Evolutionary conservation across 2,113 vertebrate genomes (phyloP).

Genomic region (Sinocyclocheilus rhinocerous): DNA sequence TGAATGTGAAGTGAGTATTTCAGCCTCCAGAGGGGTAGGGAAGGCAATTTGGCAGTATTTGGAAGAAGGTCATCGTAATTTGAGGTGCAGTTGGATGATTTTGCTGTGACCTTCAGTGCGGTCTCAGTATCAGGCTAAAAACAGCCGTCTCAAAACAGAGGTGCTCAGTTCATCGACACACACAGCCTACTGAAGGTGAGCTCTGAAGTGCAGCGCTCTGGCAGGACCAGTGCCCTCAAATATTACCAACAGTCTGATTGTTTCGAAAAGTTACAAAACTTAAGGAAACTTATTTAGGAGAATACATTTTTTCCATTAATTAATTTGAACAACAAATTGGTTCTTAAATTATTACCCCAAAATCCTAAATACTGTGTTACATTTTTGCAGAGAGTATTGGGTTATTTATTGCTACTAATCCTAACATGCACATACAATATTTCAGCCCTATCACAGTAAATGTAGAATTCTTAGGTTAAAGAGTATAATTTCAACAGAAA

Average conservation of each 20-base stretch:
- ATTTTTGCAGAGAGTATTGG: too few relatives aligned
- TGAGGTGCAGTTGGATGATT: slow-evolving; percentile 61
- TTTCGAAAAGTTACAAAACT: neutral
- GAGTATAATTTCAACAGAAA: too few relatives aligned
- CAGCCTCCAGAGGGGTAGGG: slow-evolving; percentile 30
- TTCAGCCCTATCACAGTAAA: too few relatives aligned
- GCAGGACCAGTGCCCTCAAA: neutral
- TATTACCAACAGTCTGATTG: neutral
- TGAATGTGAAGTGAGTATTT: slow-evolving; percentile 44
- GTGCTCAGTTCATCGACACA: slow-evolving; percentile 36
- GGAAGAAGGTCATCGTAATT: slow-evolving; percentile 60
- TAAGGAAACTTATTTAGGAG: neutral
- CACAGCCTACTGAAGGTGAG: slow-evolving; percentile 13
- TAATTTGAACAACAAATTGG: too few relatives aligned
- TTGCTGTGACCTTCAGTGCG: slow-evolving; percentile 55
- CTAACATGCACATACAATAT: too few relatives aligned
- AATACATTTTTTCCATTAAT: too few relatives aligned
- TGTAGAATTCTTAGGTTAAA: too few relatives aligned
- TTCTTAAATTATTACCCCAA: too few relatives aligned
- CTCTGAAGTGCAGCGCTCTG: neutral
- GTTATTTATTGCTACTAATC: too few relatives aligned
- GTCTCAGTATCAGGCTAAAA: slow-evolving; percentile 58
- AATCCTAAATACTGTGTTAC: too few relatives aligned
- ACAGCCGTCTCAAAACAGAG: slow-evolving; percentile 47
- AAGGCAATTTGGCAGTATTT: slow-evolving; percentile 53